Evolutionary conservation across 2,888 invertebrate species (phyloP), one percentile per base, ranked within the genome.

Genomic region (Drosophila prostipennis): DNA sequence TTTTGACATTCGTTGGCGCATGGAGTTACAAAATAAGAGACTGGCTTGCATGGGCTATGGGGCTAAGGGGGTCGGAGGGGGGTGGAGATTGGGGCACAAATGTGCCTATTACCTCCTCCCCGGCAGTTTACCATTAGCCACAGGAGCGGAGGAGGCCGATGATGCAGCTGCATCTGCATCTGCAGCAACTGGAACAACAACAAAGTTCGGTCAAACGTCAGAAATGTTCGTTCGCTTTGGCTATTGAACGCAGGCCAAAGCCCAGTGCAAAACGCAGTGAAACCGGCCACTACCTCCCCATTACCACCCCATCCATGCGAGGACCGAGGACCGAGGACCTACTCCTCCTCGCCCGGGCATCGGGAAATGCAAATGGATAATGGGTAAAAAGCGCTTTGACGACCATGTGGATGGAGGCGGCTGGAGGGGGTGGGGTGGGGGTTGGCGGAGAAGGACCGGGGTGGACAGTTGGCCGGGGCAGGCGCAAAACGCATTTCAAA

Each of bases 201-300:
- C 81, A 84, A 85, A 82, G 73, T 85, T 85, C 65, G 79, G 82
- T 82, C 86, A 85, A 81, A 87, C 77, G 72, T 87, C 79, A 84
- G 77, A 64, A 65, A 72, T 72, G 73, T 56, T 74, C 56, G 71
- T 58, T 54, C 65, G 48, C 58, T 69, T 61, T 63, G 53, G 74
- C 73, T 69, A 73, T 73, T 69, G 73, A 73, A 73, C 75, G 74
- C 49, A 72, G 68, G 58, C 55, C 55, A 68, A 57, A 58, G 60
- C 79, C 37, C 76, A 71, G 23, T 45, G 37, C 45, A 37, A 42
- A 64, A 34, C 49, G 36, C 43, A 39, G 29, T 26, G 54, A 45
- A 46, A 26, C 37, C 11, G 16, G 23, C 61, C 54, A n/a, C 40
- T 10, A 3, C 16, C 40, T 2, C 16, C 40, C 29, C 29, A 29